Base-by-base conservation (phyloP, 2,888 invertebrate species). In the Idaea straminata region DNA sequence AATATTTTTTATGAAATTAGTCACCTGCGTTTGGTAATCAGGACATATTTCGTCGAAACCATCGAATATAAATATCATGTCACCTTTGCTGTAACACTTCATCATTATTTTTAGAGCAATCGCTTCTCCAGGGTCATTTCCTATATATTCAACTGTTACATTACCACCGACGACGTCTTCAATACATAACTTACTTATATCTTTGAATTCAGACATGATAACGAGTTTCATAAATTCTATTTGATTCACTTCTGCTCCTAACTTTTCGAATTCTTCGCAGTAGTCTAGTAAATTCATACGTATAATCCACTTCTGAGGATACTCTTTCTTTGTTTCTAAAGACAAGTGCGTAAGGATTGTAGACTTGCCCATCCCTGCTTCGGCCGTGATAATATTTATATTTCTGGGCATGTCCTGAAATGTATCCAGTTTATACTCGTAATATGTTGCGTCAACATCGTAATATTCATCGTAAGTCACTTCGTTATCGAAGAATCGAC, bases 31-130 rank as follows among this genome's bases (percentile, higher is more conserved):
- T n/a, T 66, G 64, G n/a, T 75, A 74, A 57, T 66, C 61, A 0
- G 75, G 75, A 62, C 72, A 75, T 4, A 76, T 71, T 64, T 74
- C 75, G 7, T 76, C 76, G 2, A 74, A 76, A 0, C 74, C 75
- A 61, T 76, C 76, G 5, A 74, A 74, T 15, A 74, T n/a, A 15
- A 74, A 70, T 57, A 75, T 66, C 0, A 72, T 5, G 57, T 66
- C 66, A 34, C 62, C 62, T 7, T 60, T 68, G 38, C 70, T 72
- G 47, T 58, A 72, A 61, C 61, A 67, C 7, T 72, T 16, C 4
- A 59, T 34, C 13, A 59, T 16, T 7, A 59, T 13, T 59, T 16
- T 34, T 34, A 59, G 16, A 59, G 47, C 7, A 47, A 47, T 13
- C 2, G 47, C 47, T 47, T 13, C 47, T 13, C 7, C 10, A 47